Conservation (phyloP, 2,113 vertebrate genomes). For the Empidonax traillii region DNA sequence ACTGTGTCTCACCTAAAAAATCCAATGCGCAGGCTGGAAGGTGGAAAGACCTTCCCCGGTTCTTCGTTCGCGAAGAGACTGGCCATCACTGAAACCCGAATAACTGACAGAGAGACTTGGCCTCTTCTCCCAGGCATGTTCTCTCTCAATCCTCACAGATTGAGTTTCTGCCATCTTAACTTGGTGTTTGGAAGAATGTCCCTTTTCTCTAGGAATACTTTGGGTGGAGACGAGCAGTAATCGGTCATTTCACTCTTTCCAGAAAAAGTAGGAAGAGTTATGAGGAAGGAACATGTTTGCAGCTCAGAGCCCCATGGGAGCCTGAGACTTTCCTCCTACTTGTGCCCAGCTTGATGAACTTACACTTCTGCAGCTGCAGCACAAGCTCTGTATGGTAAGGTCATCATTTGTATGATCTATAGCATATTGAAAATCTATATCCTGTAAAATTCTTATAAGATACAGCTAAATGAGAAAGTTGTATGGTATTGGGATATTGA, state of each 20-base stretch:
- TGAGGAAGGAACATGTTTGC: background rate
- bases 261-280: background rate
- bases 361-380: background rate
- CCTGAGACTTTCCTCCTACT: background rate
- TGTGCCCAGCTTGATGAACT: fast-evolving
- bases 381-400: background rate
- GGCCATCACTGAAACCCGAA: background rate
- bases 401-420: background rate
- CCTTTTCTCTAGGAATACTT: background rate
- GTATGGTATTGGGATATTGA: background rate
- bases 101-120: background rate
- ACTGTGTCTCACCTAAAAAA: too few species aligned
- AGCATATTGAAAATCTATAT: background rate
- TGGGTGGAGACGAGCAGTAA: background rate
- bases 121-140: background rate
- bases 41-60: too few species aligned
- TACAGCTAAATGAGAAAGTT: background rate
- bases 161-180: background rate
- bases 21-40: too few species aligned
- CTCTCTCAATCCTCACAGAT: background rate
- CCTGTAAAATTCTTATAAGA: background rate
- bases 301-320: background rate
- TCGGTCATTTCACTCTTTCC: background rate
- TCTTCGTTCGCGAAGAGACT: too few species aligned
- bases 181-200: background rate